Base-by-base conservation (phyloP, 2,797 vertebrate genomes). In the Micrastur ruficollis region DNA sequence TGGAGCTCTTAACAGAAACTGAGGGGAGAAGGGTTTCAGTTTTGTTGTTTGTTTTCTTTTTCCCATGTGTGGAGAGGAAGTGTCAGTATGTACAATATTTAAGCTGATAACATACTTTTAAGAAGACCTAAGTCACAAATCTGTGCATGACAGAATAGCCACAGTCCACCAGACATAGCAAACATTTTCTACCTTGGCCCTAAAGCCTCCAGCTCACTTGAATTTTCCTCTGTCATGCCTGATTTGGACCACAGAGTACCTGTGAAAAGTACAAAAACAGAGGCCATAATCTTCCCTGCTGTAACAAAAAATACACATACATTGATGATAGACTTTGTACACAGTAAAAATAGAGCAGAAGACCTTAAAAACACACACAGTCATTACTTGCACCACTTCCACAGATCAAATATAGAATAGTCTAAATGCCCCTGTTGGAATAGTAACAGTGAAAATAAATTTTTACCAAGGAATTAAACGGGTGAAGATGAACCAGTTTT, bases 401-500 rank as follows among this genome's bases (percentile, higher is more conserved):
- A 88, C 31, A 72, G 65, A 68, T 52, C 36, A 63, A 22, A 52
- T 42, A 14, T 5, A 26, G 17, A 84, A 29, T 42, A 44, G 9
- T 73, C n/a, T 74, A 67, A 95, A 73, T 68, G 29, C 26, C 19
- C 14, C 34, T 50, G 6, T 58, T 76, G 55, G 40, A 80, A 53
- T 3, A 80, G 8, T 21, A 72, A 17, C 61, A 90, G 53, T 66
- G 50, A 71, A 96, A 85, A 91, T 73, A 61, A 63, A 47, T 49
- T 83, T 47, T 47, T 90, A 81, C 25, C 52, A 70, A 55, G 66
- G 78, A 79, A 89, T 58, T 47, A 93, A 70, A 92, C 65, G 29
- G 15, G 32, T 95, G 59, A 42, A 89, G 34, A 32, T 78, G 46
- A 90, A 81, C 20, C 27, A 66, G 46, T 94, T 96, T 94, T 96